Evolutionary conservation across 2,888 invertebrate genomes (phyloP).

Genomic region (Drosophila prolongata): DNA sequence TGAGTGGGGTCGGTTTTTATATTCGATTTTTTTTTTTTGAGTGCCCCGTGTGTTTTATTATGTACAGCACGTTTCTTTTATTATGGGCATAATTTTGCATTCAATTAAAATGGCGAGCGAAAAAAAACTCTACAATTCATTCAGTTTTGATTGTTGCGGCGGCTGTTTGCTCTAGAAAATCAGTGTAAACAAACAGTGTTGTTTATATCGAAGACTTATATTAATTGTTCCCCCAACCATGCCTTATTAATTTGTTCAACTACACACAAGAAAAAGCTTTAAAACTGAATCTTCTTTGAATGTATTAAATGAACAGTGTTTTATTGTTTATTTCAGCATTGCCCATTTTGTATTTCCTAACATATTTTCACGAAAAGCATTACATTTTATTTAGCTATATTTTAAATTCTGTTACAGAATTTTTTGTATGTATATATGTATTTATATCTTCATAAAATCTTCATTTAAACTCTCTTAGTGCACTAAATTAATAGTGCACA

Average conservation of each 20-base stretch:
- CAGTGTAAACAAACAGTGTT: constrained; percentile 19
- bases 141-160: constrained; percentile 14
- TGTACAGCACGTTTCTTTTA: constrained; percentile 41
- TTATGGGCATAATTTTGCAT: constrained; percentile 47
- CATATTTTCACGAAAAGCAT: too few species aligned
- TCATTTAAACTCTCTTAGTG: neutral
- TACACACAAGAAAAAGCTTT: neutral
- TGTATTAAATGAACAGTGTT: neutral
- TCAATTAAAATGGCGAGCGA: constrained; percentile 21
- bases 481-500: neutral
- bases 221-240: constrained; percentile 2
- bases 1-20: constrained; percentile 16
- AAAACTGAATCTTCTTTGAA: neutral
- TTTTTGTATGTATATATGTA: neutral
- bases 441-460: neutral
- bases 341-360: neutral
- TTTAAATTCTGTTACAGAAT: too few species aligned
- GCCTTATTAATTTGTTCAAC: constrained; percentile 1
- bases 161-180: constrained; percentile 23
- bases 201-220: constrained; percentile 8
- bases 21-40: neutral
- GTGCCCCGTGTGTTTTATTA: constrained; percentile 5
- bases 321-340: neutral
- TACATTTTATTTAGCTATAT: neutral
- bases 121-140: constrained; percentile 29